A percentile compares a stretch with the other conserved stretches of the same genome.
Conservation (phyloP, 2,113 vertebrate genomes). For the Manacus vitellinus region DNA sequence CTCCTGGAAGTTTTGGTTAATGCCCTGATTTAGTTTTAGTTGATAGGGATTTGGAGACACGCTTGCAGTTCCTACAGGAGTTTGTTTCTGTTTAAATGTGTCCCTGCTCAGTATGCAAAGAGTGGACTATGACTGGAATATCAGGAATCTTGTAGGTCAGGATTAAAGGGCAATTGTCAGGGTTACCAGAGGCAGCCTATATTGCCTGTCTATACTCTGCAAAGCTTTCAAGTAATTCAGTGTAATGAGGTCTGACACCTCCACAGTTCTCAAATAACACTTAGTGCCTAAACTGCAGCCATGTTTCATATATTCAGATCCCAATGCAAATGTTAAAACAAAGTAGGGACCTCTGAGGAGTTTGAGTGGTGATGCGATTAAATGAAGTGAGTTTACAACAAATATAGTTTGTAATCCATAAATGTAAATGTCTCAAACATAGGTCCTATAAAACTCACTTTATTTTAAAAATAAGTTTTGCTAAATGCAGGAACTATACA, state of each 20-base stretch:
- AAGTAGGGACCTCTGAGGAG: background rate
- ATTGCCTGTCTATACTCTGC: background rate
- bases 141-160: slow-evolving; percentile 66
- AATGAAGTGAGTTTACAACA: background rate
- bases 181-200: slow-evolving; percentile 35
- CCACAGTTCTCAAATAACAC: background rate
- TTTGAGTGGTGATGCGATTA: background rate
- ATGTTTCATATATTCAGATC: background rate
- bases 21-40: background rate
- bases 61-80: background rate
- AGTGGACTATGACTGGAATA: slow-evolving; percentile 51
- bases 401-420: background rate
- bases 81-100: background rate
- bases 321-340: background rate
- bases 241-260: slow-evolving; percentile 10
- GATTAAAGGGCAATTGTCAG: slow-evolving; percentile 58
- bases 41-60: background rate
- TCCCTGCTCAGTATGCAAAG: background rate
- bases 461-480: background rate
- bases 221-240: background rate
- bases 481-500: background rate
- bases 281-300: background rate
- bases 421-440: background rate
- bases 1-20: background rate
- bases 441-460: background rate